These are phyloP conservation scores for Rutpela maculata DNA, from an alignment of 2,888 invertebrate species.

Conservation along the genomic window DNA sequence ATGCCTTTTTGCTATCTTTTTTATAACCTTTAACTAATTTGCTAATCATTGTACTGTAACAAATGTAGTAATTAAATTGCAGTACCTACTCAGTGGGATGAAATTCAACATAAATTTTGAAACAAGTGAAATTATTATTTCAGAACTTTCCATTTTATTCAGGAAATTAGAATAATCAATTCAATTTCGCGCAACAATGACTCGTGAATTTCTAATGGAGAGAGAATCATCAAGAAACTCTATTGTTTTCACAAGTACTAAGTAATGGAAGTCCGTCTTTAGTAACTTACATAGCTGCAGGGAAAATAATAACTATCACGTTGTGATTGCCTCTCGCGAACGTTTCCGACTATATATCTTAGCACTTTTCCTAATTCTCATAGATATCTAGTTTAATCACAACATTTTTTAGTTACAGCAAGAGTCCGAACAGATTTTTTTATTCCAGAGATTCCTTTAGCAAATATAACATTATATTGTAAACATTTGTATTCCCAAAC, in stretches of 20 bases:
- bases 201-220: background rate
- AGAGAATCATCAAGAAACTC: background rate
- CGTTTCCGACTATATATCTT: too few species aligned
- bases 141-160: background rate
- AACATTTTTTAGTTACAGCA: too few species aligned
- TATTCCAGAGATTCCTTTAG: too few species aligned
- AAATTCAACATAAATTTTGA: background rate
- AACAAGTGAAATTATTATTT: constrained; percentile 1
- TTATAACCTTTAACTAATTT: too few species aligned
- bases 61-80: background rate
- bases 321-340: too few species aligned
- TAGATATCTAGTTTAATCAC: too few species aligned
- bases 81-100: background rate
- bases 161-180: constrained; percentile 4
- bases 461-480: too few species aligned
- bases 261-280: background rate
- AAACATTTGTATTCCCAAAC: too few species aligned
- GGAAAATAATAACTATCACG: background rate
- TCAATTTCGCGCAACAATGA: constrained; percentile 3
- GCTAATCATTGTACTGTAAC: background rate
- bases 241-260: background rate
- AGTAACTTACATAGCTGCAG: background rate
- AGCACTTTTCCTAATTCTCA: too few species aligned
- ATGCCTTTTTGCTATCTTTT: too few species aligned
- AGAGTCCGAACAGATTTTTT: too few species aligned